Conservation (phyloP, 2,888 invertebrate genomes). For the Lasioglossum villosulum region DNA sequence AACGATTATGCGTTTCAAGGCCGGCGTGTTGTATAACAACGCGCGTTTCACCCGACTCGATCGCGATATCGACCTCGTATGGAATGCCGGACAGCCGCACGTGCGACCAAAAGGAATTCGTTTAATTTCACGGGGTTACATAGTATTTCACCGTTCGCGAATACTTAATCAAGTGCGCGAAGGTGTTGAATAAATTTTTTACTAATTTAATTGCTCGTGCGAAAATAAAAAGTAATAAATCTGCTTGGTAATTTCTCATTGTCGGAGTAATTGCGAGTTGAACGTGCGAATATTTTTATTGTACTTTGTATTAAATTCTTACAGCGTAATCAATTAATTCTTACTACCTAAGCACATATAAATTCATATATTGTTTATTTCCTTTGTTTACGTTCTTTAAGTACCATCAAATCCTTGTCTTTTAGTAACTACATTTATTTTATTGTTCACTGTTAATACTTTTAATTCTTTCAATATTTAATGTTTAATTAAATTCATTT, state of each 20-base stretch:
- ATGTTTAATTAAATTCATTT: background rate
- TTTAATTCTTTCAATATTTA: background rate
- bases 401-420: background rate
- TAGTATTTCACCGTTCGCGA: background rate
- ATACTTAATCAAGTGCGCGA: background rate
- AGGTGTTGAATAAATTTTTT: background rate
- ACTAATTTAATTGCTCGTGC: background rate
- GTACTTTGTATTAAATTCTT: background rate
- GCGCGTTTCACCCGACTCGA: slow-evolving; percentile 52
- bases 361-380: background rate
- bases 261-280: background rate
- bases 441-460: background rate
- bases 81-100: slow-evolving; percentile 50
- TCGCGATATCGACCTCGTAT: slow-evolving; percentile 68
- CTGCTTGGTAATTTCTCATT: background rate
- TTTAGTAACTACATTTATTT: background rate
- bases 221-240: background rate
- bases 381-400: background rate
- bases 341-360: background rate
- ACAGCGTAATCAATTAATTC: background rate
- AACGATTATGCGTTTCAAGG: slow-evolving; percentile 71
- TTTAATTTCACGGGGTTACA: background rate
- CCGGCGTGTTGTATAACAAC: slow-evolving; percentile 67
- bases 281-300: background rate
- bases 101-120: background rate